Evolutionary conservation across 2,113 vertebrate genomes (phyloP).

Genomic region (Syngnathus floridae): DNA sequence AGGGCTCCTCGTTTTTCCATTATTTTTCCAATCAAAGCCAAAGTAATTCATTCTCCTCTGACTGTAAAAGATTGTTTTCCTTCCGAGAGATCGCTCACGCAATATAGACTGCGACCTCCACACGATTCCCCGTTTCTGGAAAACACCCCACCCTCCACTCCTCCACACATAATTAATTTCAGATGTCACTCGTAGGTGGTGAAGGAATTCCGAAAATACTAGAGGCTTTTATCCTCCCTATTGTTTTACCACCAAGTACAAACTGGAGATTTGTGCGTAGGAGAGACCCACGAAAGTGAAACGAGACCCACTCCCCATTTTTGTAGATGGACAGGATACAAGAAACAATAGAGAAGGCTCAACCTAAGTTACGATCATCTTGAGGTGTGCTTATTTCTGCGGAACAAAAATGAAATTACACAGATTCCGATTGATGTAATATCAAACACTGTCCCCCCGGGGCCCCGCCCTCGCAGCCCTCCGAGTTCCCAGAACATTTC

Average conservation of each 20-base stretch:
- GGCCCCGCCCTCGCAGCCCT: neutral
- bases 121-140: slow-evolving; percentile 29
- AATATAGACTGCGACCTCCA: slow-evolving; percentile 21
- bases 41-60: slow-evolving; percentile 52
- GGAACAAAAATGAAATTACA: neutral
- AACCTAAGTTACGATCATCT: neutral
- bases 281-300: slow-evolving; percentile 39
- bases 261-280: slow-evolving; percentile 38
- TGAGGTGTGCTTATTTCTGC: neutral
- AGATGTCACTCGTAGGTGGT: slow-evolving; percentile 53
- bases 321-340: slow-evolving; percentile 14
- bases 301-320: slow-evolving; percentile 33
- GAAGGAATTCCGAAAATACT: slow-evolving; percentile 49
- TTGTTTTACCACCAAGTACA: slow-evolving; percentile 47
- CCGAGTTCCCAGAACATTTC: slow-evolving; percentile 13
- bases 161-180: slow-evolving; percentile 52
- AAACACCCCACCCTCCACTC: slow-evolving; percentile 41
- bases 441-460: neutral
- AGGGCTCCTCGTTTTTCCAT: slow-evolving; percentile 33
- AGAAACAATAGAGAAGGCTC: neutral
- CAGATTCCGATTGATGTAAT: neutral
- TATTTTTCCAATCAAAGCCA: slow-evolving; percentile 52
- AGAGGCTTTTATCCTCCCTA: slow-evolving; percentile 15
- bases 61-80: slow-evolving; percentile 50
- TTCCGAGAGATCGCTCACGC: slow-evolving; percentile 29